Conservation (phyloP, 2,113 vertebrate genomes). For the Hydrochoerus hydrochaeris region DNA sequence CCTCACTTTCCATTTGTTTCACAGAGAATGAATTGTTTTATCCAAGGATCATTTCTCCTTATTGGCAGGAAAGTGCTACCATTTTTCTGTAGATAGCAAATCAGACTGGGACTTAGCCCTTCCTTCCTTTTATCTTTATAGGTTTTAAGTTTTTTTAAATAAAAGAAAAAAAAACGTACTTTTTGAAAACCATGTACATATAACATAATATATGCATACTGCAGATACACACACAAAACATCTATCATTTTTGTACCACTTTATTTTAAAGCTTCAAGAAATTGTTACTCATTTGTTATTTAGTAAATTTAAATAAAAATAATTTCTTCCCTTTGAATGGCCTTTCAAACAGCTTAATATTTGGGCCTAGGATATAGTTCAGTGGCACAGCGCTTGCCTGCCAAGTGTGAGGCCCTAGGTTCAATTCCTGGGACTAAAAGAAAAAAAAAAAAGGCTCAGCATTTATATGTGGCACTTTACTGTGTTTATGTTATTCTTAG, state of each 20-base stretch:
- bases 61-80: neutral
- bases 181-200: neutral
- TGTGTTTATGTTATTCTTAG: neutral
- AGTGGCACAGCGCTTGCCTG: too few species aligned
- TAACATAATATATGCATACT: neutral
- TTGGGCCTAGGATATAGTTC: neutral
- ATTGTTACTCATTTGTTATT: neutral
- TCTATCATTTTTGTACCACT: neutral
- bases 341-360: neutral
- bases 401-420: too few species aligned
- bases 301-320: slow-evolving; percentile 20
- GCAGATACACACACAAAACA: neutral
- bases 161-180: neutral
- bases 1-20: slow-evolving; percentile 34
- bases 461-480: neutral
- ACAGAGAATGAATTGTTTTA: slow-evolving; percentile 64
- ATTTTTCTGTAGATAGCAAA: slow-evolving; percentile 23
- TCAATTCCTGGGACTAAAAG: too few species aligned
- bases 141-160: neutral
- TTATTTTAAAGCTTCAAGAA: slow-evolving; percentile 14
- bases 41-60: neutral
- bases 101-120: slow-evolving; percentile 16
- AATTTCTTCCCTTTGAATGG: neutral
- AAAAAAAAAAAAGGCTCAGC: neutral
- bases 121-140: slow-evolving; percentile 1